Evolutionary conservation across 37 sponge, comb jelly and placozoan species (phyloP), one percentile per base, ranked within the genome.

Genomic region (Agelas oroides): DNA sequence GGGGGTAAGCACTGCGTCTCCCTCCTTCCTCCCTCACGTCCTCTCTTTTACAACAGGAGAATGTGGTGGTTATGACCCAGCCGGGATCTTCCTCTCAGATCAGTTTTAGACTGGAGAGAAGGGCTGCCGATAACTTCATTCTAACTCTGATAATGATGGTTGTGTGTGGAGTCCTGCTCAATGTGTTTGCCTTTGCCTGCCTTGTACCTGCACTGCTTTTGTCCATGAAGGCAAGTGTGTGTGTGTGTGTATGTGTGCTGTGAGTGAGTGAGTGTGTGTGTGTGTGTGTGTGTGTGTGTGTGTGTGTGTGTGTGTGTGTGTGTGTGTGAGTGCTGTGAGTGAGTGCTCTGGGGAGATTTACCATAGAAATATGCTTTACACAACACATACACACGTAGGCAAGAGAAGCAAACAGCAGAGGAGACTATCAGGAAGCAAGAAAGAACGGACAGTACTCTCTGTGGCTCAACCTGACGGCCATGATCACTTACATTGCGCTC

Each of bases 111-210:
- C 8, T 46, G 46, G 46, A 46, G 46, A 5, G 25, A 12, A 31
- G 52, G n/a, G n/a, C 35, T 23, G 15, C 40, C 21, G 72, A 71
- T 41, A 37, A 39, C 52, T 24, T 41, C 12, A 5, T 71, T 40
- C 72, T 71, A 14, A 75, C 84, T 15, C 65, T 84, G 5, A 19
- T 84, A 1, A 41, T 62, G 63, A 84, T 75, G 68, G 34, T 84
- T 8, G 21, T 84, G 23, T 84, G 84, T 69, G 57, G 70, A 17
- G 15, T 84, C n/a, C 23, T 75, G 36, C 66, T 84, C 38, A 84
- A 84, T 34, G 15, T 61, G 17, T 65, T 73, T 63, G 75, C 84
- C 54, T 75, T 84, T 59, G 18, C 58, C 5, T 83, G 83, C 27
- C 72, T 72, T 25, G 18, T 71, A 33, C 83, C 83, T n/a, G 83